phyloP scores from a whole-genome alignment of 2,113 vertebrate species.

The Sus scrofa region T2T-Sscrofa CM000814.6:139275001-139275500 shows the following conservation, averaged over 20 bases:
- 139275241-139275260: neutral
- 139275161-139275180: neutral
- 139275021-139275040: rapidly evolving
- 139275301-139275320: neutral
- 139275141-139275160: neutral
- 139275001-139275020: neutral
- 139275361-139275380: too few species aligned
- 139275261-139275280: neutral
- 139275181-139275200: neutral
- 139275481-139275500: rapidly evolving
- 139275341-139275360: too few species aligned
- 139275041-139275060: neutral
- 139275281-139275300: neutral
- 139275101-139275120: neutral
- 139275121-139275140: neutral
- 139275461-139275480: neutral
- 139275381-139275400: neutral
- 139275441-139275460: neutral
- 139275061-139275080: neutral
- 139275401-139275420: neutral
- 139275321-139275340: neutral
- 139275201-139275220: neutral
- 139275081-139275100: neutral
- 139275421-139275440: neutral
- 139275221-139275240: neutral